These are phyloP conservation scores for Dryoscopus gambensis DNA, from an alignment of 2,113 vertebrate species.

Conservation along the genomic window DNA sequence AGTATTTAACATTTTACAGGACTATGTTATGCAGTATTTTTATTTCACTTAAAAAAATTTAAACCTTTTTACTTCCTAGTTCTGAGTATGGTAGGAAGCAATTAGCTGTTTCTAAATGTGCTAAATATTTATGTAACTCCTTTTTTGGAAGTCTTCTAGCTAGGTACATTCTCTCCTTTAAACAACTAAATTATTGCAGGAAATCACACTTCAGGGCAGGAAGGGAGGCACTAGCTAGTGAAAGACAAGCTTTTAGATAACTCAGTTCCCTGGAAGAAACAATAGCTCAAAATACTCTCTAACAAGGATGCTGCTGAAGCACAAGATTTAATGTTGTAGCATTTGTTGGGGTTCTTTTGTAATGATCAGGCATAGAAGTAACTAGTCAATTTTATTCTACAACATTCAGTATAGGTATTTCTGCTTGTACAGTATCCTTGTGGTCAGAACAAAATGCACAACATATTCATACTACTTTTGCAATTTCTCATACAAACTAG, in stretches of 20 bases:
- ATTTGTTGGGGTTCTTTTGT: neutral
- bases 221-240: neutral
- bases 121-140: conserved; percentile 62
- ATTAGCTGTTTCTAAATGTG: neutral
- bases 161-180: neutral
- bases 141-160: conserved; percentile 3
- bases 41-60: conserved; percentile 32
- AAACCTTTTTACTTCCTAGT: conserved; percentile 8
- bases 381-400: neutral
- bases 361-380: neutral
- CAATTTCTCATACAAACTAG: neutral
- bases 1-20: conserved; percentile 60
- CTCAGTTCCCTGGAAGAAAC: neutral
- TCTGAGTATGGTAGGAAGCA: conserved; percentile 5
- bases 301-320: neutral
- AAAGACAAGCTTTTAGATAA: neutral
- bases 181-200: conserved; percentile 33
- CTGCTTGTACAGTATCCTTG: neutral
- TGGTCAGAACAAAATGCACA: neutral
- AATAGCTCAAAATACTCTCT: neutral
- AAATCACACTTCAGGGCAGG: neutral
- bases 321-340: neutral
- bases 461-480: neutral
- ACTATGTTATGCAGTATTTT: conserved; percentile 68
- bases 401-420: neutral